Base-by-base conservation (phyloP, 2,888 invertebrate genomes). In the Tenthredo scrophulariae region DNA sequence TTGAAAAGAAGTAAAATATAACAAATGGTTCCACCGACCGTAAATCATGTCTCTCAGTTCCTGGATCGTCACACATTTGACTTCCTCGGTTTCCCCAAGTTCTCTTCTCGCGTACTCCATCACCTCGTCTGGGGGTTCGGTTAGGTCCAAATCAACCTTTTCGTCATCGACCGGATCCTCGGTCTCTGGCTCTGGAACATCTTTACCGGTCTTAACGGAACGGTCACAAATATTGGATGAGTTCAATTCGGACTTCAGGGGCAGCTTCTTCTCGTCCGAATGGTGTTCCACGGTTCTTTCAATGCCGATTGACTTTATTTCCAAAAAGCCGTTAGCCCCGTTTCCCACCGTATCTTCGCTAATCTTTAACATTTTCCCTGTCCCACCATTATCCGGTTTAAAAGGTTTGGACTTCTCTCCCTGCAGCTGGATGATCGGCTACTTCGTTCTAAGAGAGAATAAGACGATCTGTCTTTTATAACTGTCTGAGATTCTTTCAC, bases 21-120 rank as follows among this genome's bases (percentile, higher is more conserved):
- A 22, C 58, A 77, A 65, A 65, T 74, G 84, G 54, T 58, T 80
- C 72, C 22, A 88, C 93, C 91, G 93, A 97, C 97, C 97, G 90
- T 95, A 96, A 89, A 97, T 96, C 94, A 97, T 95, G 90, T 96
- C 96, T 62, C 96, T 94, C 62, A 97, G 95, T 89, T 97, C 96
- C 87, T 96, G 95, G 84, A 97, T 94, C n/a, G 95, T 95, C 90
- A 96, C 95, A 65, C 95, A 94, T 87, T 95, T 95, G 22, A 95
- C 96, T 91, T 96, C 96, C 1, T 96, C 96, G 89, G 96, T 95
- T 93, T 97, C 97, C 0, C 96, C 96, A 58, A 96, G 94, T 89
- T 96, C 94, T 87, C 95, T 94, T 84, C 95, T 94, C 0, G 97
- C 97, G 91, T 96, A 96, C 89, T 96, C 95, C 89, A 95, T 91